A percentile compares a stretch with the other conserved stretches of the same genome.
These are phyloP conservation scores for Saccostrea echinata DNA, from an alignment of 1,140 invertebrate genomes.

Conservation along the genomic window DNA sequence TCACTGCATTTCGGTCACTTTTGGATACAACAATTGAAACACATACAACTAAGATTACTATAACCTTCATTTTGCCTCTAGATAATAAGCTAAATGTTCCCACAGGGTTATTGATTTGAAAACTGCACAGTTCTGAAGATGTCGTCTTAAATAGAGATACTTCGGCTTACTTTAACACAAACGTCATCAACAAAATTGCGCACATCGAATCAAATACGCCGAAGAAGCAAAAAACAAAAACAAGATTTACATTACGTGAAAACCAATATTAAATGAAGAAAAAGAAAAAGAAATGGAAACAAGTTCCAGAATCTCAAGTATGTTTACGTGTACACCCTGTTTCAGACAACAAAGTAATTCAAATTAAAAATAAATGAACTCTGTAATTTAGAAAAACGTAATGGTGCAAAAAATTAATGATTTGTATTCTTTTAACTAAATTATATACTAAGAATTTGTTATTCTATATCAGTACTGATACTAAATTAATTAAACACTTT, in stretches of 20 bases:
- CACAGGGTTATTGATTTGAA: background rate
- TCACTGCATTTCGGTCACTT: background rate
- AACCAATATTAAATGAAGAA: no score
- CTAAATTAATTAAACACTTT: no score
- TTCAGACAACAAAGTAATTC: no score
- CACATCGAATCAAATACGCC: background rate
- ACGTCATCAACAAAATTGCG: background rate
- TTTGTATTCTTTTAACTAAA: no score
- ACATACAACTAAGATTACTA: background rate
- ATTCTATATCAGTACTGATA: no score
- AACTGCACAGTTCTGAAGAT: background rate
- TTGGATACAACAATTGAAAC: background rate
- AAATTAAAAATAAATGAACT: no score
- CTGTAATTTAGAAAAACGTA: no score
- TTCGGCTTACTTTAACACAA: background rate
- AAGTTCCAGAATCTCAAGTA: no score
- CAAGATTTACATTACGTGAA: background rate
- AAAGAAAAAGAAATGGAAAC: no score
- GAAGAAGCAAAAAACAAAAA: background rate
- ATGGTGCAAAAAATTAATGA: no score
- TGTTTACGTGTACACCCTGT: no score
- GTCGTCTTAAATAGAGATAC: conserved; percentile 4
- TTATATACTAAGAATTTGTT: no score
- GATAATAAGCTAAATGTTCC: background rate
- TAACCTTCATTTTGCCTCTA: background rate